phyloP scores from a whole-genome alignment of 2,797 vertebrate species.

The Podarcis siculus region DNA sequence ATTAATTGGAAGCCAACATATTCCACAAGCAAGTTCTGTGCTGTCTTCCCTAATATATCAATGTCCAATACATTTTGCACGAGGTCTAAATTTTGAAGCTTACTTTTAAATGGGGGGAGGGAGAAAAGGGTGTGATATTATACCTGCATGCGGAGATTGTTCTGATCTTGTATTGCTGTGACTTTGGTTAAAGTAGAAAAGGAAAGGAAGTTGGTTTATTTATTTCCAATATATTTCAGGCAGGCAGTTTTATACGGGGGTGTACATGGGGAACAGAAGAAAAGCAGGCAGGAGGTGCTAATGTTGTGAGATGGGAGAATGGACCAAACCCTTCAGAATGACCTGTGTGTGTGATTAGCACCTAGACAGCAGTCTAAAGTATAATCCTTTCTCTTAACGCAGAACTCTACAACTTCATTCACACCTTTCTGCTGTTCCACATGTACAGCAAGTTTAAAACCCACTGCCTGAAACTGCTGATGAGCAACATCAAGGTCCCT shows the following conservation, averaged over 20 bases:
- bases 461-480: no score
- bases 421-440: no score
- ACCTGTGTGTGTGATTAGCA: no score
- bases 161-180: background rate
- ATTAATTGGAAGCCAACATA: background rate
- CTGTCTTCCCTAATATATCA: constrained; percentile 8
- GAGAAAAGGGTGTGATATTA: background rate
- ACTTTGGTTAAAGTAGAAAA: background rate
- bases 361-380: no score
- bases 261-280: background rate
- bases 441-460: no score
- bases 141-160: background rate
- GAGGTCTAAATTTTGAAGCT: background rate
- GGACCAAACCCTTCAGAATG: no score
- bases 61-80: background rate
- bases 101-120: background rate
- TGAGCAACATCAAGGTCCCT: no score
- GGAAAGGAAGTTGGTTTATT: background rate
- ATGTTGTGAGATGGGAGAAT: background rate
- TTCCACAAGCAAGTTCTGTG: background rate
- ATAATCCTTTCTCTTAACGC: no score
- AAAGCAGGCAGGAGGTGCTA: no score
- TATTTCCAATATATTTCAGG: background rate
- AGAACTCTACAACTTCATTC: no score
- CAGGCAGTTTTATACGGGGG: background rate